Base-by-base conservation (phyloP, 2,888 invertebrate genomes). In the Drosophila kokeensis region DNA sequence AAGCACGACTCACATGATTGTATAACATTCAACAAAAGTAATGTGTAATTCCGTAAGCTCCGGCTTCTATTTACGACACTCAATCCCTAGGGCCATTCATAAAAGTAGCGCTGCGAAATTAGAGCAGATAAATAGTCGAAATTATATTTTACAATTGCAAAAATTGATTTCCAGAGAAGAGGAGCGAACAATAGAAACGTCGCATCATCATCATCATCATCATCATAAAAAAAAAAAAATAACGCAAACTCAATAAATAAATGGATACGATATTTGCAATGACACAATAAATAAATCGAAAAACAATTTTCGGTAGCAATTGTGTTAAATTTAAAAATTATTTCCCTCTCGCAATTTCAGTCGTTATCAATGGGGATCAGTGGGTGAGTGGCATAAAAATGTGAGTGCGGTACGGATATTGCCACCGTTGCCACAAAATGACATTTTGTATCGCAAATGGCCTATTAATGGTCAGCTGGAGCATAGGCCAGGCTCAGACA, bases 221-320 rank as follows among this genome's bases (percentile, higher is more conserved):
- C n/a, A n/a, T n/a, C n/a, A n/a, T n/a, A 10, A 50, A 64, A 67
- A 68, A 52, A 11, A 15, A 7, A 21, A 13, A 7, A 11, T 0
- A 11, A 6, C 1, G 2, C 3, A 40, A 40, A 36, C 15, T 2
- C 32, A 32, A 32, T 32, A 32, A 74, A 60, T 79, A 59, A 53
- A 79, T 79, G 68, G 79, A 86, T 73, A 64, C 52, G 62, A 66
- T 68, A 76, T 81, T 81, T 59, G 69, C 85, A 80, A 80, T 84
- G 87, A 78, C 87, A 89, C 82, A 85, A 84, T 80, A 84, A 79
- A 85, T 87, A 84, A 89, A 89, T 82, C 67, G 77, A 73, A 40
- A 81, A 89, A 87, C 63, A 84, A 84, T 89, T 87, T 84, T 61
- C 27, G 38, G 49, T 66, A 50, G 65, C 58, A 61, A 69, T 54